Evolutionary conservation across 2,888 invertebrate species (phyloP).

Genomic region (Barypeithes pellucidus): DNA sequence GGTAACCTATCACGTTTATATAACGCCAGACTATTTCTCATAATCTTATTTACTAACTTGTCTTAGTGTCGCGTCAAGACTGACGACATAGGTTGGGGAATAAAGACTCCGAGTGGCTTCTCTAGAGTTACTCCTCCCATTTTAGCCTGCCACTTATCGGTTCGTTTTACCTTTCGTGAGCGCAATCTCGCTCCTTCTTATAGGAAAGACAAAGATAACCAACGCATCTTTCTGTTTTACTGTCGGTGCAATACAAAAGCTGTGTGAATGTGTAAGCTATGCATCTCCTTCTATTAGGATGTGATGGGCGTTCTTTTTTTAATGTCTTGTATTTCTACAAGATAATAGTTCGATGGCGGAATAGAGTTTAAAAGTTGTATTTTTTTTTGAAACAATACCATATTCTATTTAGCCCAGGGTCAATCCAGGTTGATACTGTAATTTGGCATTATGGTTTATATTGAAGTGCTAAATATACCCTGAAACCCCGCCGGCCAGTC

Average conservation of each 20-base stretch:
- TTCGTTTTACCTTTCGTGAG: slow-evolving; percentile 61
- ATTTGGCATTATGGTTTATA: no score
- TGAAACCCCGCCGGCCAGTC: no score
- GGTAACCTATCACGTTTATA: background rate
- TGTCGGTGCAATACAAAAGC: slow-evolving; percentile 51
- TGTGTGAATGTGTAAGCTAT: slow-evolving; percentile 46
- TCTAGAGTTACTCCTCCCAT: slow-evolving; percentile 68
- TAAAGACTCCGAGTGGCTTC: slow-evolving; percentile 60
- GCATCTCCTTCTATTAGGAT: slow-evolving; percentile 36
- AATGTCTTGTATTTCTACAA: slow-evolving; percentile 38
- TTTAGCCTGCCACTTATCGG: slow-evolving; percentile 66
- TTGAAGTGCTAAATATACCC: no score
- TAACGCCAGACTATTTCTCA: background rate
- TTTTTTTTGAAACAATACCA: no score
- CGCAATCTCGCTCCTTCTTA: slow-evolving; percentile 43
- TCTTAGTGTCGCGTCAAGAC: slow-evolving; percentile 62
- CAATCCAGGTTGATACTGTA: no score
- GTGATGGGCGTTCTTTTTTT: slow-evolving; percentile 46
- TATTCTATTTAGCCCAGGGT: no score
- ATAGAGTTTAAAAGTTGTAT: background rate
- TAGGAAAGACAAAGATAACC: slow-evolving; percentile 64
- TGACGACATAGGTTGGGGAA: slow-evolving; percentile 64
- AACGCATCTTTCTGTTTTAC: slow-evolving; percentile 53
- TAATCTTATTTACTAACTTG: slow-evolving; percentile 14
- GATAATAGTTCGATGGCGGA: slow-evolving; percentile 50